These are phyloP conservation scores for Tribolium freemani DNA, from an alignment of 2,888 invertebrate genomes.

Conservation along the genomic window DNA sequence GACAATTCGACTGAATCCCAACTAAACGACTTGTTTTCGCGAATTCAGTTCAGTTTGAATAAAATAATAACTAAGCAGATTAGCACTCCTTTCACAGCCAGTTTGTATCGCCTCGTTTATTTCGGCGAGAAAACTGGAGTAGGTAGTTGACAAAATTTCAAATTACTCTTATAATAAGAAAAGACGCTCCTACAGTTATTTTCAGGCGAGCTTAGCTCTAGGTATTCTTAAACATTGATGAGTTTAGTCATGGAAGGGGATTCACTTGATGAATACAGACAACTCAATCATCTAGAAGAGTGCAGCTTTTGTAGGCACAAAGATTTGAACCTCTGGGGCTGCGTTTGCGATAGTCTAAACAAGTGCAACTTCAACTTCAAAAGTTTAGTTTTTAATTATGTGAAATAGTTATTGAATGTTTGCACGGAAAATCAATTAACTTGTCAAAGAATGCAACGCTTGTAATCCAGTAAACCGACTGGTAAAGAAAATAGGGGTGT, in stretches of 20 bases:
- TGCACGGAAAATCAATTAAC: background rate
- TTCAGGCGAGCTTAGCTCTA: conserved; percentile 2
- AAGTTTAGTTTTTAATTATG: background rate
- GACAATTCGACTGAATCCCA: background rate
- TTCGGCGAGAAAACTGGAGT: background rate
- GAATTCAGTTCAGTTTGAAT: background rate
- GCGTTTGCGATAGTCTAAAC: background rate
- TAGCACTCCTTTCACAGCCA: background rate
- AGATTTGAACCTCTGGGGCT: background rate
- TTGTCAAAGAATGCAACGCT: conserved; percentile 2
- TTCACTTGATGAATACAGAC: conserved; percentile 17
- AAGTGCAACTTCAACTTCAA: background rate
- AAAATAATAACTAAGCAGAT: background rate
- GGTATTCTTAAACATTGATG: conserved; percentile 17
- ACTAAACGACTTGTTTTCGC: too few relatives aligned
- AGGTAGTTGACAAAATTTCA: conserved; percentile 10
- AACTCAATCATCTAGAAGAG: conserved; percentile 8
- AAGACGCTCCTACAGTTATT: conserved; percentile 4
- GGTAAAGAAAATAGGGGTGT: conserved; percentile 1
- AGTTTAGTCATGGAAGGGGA: conserved; percentile 7
- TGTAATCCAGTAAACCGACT: conserved; percentile 2
- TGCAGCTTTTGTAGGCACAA: background rate
- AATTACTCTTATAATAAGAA: conserved; percentile 1
- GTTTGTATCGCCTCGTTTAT: conserved; percentile 10
- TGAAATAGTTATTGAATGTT: too few relatives aligned